These are phyloP conservation scores for Lamproptera curius DNA, from an alignment of 2,888 invertebrate species.

Conservation along the genomic window DNA sequence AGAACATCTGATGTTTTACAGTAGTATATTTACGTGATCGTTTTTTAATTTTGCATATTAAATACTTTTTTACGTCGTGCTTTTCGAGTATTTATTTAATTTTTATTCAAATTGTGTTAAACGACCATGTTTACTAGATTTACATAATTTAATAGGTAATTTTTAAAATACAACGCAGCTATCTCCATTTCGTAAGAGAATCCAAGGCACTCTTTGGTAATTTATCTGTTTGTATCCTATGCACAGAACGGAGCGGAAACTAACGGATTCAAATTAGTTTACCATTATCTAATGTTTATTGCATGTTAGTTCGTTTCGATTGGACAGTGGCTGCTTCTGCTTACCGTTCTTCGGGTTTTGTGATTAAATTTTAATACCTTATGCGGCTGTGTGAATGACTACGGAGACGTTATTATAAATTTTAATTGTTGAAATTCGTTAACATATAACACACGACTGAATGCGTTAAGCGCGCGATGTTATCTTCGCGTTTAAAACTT, in stretches of 20 bases:
- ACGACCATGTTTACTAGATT: too few relatives aligned
- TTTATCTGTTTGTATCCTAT: conserved; percentile 7
- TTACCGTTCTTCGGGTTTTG: conserved; percentile 10
- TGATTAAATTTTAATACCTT: conserved; percentile 13
- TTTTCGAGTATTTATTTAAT: too few relatives aligned
- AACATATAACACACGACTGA: neutral
- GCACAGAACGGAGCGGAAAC: conserved; percentile 5
- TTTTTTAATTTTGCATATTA: too few relatives aligned
- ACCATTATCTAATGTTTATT: conserved; percentile 22
- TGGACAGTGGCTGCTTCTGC: conserved; percentile 10
- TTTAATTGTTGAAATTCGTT: neutral
- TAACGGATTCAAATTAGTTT: conserved; percentile 23
- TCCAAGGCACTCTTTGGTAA: neutral
- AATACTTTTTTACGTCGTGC: too few relatives aligned
- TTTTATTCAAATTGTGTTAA: too few relatives aligned
- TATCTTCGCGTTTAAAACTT: neutral
- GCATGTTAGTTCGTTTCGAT: conserved; percentile 12
- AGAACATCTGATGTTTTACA: too few relatives aligned
- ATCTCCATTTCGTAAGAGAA: neutral
- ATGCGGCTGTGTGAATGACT: conserved; percentile 15
- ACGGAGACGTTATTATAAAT: neutral
- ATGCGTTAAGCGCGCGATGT: neutral
- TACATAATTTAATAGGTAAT: too few relatives aligned
- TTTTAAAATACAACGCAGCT: too few relatives aligned
- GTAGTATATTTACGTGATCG: too few relatives aligned